Evolutionary conservation across 1,140 invertebrate genomes (phyloP), one percentile per base, ranked within the genome.

Genomic region (Cotesia vestalis): DNA sequence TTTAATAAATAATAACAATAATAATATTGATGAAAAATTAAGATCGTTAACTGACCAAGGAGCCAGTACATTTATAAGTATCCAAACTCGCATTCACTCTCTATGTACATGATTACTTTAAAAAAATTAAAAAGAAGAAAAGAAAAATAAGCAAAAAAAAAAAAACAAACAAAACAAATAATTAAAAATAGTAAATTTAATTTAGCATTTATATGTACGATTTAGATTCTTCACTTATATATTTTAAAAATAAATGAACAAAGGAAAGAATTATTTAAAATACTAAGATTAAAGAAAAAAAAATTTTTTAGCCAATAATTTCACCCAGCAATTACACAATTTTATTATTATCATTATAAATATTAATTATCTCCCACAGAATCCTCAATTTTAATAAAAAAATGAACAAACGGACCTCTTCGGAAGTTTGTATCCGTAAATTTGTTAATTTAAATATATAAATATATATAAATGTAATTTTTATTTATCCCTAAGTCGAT

Each of bases 191-290:
- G 66, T 68, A 68, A 68, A 59, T 68, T 68, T 68, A 46, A 60
- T 66, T 72, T 66, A 72, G 52, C 70, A 60, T 72, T 55, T 72
- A 66, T 60, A 60, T 60, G 8, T 55, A 57, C 5, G n/a, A 34
- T 60, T 27, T 60, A 59, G 34, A 72, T 69, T 20, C 46, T 55
- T 20, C 66, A 67, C 66, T 67, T 57, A 55, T 67, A 67, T 67
- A 12, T 61, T 61, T 27, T 61, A 34, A 34, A 34, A 6, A 40
- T 9, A 46, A 46, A 46, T 34, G 27, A 52, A 69, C 35, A 60
- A 20, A 17, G 40, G 27, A 66, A 12, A 71, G 14, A 52, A 52
- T 40, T 14, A 6, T 6, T 57, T 35, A 46, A 46, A 46, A 11
- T 61, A 61, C 2, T 34, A 57, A 57, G 53, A 20, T 5, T 9